These are phyloP conservation scores for Urechis unicinctus DNA, from an alignment of 2,888 invertebrate genomes.

Conservation along the genomic window DNA sequence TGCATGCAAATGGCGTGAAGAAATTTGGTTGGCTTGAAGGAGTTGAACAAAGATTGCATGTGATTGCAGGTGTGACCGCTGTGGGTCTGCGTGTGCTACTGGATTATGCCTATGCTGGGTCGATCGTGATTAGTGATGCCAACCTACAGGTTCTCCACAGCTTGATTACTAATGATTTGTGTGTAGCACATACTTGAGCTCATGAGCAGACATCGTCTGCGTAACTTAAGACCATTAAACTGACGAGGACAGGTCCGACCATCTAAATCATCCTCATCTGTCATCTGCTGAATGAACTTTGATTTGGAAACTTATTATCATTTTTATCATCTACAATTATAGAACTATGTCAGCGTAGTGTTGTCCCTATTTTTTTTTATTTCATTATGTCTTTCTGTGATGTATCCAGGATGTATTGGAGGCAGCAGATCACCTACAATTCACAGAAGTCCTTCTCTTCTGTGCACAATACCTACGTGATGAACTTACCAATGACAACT, in stretches of 20 bases:
- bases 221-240: no score
- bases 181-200: neutral
- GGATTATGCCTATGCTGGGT: slow-evolving; percentile 45
- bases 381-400: neutral
- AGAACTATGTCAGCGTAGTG: neutral
- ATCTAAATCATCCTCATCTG: no score
- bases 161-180: neutral
- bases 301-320: no score
- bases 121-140: slow-evolving; percentile 16
- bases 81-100: slow-evolving; percentile 47
- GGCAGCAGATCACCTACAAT: slow-evolving; percentile 26
- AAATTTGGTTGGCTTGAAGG: no score
- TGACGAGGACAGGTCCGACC: no score
- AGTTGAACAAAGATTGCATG: no score
- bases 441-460: slow-evolving; percentile 20
- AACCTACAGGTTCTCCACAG: slow-evolving; percentile 5
- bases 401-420: slow-evolving; percentile 19
- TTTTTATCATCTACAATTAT: neutral
- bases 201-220: no score
- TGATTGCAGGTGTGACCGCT: slow-evolving; percentile 36
- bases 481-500: slow-evolving; percentile 23
- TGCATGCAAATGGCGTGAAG: neutral
- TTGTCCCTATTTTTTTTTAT: neutral
- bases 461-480: slow-evolving; percentile 22
- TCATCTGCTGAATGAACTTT: no score